Percentiles rank a stretch among this genome's conserved stretches.
These are phyloP conservation scores for Hydrozoanthus gracilis DNA, from an alignment of 92 coral and sea anemone species.

Conservation along the genomic window DNA sequence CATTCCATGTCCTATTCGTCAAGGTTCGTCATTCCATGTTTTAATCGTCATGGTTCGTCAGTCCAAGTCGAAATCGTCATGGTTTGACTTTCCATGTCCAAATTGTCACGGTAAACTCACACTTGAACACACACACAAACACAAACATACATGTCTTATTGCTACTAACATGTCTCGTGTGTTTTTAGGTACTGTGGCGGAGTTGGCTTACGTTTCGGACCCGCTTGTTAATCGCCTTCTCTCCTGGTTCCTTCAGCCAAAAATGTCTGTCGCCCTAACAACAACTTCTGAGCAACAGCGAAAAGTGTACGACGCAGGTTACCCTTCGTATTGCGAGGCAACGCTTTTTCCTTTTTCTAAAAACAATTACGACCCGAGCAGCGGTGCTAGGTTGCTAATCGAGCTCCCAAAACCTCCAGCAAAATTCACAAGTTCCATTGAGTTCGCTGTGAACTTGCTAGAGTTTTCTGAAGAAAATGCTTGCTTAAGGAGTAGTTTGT, in stretches of 20 bases:
- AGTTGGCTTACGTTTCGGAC: conserved; percentile 79
- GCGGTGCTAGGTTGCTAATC: conserved; percentile 72
- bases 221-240: conserved; percentile 72
- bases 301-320: conserved; percentile 80
- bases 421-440: conserved; percentile 70
- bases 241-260: conserved; percentile 82
- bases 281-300: conserved; percentile 83
- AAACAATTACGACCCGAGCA: conserved; percentile 76
- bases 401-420: conserved; percentile 81
- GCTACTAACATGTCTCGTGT: not conserved
- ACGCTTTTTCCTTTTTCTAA: conserved; percentile 70
- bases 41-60: too few species aligned
- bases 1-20: too few species aligned
- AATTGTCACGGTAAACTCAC: too few species aligned
- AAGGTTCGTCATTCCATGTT: too few species aligned
- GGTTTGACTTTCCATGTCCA: too few species aligned
- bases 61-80: too few species aligned
- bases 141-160: too few species aligned
- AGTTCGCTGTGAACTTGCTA: conserved; percentile 82
- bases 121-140: too few species aligned
- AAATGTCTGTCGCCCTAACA: conserved; percentile 82
- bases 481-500: conserved; percentile 71
- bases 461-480: conserved; percentile 80
- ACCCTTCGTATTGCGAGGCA: conserved; percentile 86
- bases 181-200: conserved; percentile 76